These are phyloP conservation scores for Sebastes reedi DNA, from an alignment of 2,797 vertebrate genomes.

Conservation along the genomic window DNA sequence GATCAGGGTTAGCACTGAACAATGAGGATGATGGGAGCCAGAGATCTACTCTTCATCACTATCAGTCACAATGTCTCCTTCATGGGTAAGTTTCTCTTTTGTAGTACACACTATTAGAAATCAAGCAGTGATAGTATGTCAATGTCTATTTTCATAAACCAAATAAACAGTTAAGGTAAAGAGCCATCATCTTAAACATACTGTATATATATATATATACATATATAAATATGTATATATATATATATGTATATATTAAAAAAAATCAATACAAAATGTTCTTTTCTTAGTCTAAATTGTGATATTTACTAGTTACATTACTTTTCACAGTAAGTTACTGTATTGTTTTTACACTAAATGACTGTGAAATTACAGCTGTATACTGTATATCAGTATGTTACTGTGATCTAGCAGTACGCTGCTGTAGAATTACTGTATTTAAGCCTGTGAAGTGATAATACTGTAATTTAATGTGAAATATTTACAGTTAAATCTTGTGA, in stretches of 20 bases:
- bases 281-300: neutral
- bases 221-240: neutral
- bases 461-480: neutral
- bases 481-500: neutral
- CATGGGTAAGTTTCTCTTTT: conserved; percentile 77
- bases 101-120: neutral
- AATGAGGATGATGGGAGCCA: conserved; percentile 75
- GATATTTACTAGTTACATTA: no score
- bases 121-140: no score
- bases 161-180: neutral
- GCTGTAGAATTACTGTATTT: neutral
- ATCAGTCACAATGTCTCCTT: conserved; percentile 87
- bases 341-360: no score
- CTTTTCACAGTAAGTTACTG: no score
- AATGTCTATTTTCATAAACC: neutral
- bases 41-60: conserved; percentile 82
- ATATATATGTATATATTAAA: neutral
- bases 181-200: neutral
- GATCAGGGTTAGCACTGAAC: neutral
- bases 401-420: neutral
- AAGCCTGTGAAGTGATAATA: neutral
- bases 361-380: neutral
- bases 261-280: neutral
- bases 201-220: neutral
- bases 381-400: neutral